phyloP scores from a whole-genome alignment of 2,113 vertebrate genomes.

The Ictidomys tridecemlineatus region DNA sequence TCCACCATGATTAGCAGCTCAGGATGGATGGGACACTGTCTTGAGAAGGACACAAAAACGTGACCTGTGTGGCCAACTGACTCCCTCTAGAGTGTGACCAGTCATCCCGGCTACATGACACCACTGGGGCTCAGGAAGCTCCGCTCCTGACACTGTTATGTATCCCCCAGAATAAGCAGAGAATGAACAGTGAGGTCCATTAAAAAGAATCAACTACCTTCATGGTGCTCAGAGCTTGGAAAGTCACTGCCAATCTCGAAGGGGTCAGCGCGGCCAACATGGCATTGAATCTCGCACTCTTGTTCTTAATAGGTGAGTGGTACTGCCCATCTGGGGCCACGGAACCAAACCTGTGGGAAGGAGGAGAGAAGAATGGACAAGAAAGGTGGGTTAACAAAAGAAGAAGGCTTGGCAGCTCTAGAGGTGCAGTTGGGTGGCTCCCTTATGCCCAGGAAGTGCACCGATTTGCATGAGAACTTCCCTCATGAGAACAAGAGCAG shows the following conservation, averaged over 20 bases:
- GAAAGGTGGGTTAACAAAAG: not conserved
- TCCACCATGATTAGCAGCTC: not conserved
- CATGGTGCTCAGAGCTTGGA: conserved; percentile 84
- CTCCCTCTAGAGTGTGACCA: too few relatives aligned
- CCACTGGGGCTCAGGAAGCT: not conserved
- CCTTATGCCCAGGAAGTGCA: not conserved
- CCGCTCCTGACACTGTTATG: not conserved
- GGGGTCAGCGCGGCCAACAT: conserved; percentile 85
- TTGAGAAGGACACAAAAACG: not conserved
- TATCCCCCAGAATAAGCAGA: not conserved
- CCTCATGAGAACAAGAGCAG: not conserved
- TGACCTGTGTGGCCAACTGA: not conserved
- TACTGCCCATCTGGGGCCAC: conserved; percentile 82
- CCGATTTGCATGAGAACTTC: not conserved
- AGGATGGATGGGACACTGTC: not conserved
- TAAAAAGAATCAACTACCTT: conserved; percentile 78
- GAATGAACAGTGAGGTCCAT: not conserved
- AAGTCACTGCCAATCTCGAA: conserved; percentile 81
- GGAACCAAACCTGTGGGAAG: conserved; percentile 82
- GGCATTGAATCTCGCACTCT: conserved; percentile 78
- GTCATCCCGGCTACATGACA: not conserved
- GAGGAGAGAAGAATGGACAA: not conserved
- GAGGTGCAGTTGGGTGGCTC: not conserved
- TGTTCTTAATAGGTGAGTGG: conserved; percentile 81
- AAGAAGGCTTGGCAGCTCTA: not conserved